Evolutionary conservation across 1,140 invertebrate genomes (phyloP).

Genomic region (Megathymus violae): DNA sequence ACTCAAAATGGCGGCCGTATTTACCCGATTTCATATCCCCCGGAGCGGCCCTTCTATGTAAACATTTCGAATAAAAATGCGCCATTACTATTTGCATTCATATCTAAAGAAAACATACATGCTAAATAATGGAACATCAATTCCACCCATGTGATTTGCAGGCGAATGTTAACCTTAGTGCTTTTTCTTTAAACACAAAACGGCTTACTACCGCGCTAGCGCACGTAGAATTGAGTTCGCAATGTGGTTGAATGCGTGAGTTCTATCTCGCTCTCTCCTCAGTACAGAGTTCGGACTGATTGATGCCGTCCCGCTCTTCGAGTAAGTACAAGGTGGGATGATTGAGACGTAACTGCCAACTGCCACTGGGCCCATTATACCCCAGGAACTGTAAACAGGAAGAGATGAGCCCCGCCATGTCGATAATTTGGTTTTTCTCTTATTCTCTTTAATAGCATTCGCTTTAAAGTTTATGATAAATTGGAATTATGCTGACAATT

Average conservation of each 20-base stretch:
- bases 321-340: conserved; percentile 77
- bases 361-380: conserved; percentile 80
- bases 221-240: conserved; percentile 58
- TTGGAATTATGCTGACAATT: too few relatives aligned
- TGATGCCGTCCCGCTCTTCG: conserved; percentile 54
- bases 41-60: conserved; percentile 73
- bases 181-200: conserved; percentile 5
- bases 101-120: conserved; percentile 83
- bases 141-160: conserved; percentile 29
- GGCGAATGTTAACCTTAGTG: conserved; percentile 41
- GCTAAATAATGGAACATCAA: conserved; percentile 73
- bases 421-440: conserved; percentile 36
- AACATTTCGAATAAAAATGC: conserved; percentile 82
- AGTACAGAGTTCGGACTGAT: neutral
- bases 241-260: conserved; percentile 60
- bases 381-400: conserved; percentile 70
- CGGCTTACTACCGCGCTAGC: neutral
- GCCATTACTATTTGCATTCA: conserved; percentile 84
- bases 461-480: neutral
- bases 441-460: neutral
- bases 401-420: conserved; percentile 43
- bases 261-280: conserved; percentile 44
- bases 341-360: conserved; percentile 82
- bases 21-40: conserved; percentile 59
- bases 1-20: conserved; percentile 74